phyloP scores from a whole-genome alignment of 2,113 vertebrate genomes.

The Melanerpes formicivorus region DNA sequence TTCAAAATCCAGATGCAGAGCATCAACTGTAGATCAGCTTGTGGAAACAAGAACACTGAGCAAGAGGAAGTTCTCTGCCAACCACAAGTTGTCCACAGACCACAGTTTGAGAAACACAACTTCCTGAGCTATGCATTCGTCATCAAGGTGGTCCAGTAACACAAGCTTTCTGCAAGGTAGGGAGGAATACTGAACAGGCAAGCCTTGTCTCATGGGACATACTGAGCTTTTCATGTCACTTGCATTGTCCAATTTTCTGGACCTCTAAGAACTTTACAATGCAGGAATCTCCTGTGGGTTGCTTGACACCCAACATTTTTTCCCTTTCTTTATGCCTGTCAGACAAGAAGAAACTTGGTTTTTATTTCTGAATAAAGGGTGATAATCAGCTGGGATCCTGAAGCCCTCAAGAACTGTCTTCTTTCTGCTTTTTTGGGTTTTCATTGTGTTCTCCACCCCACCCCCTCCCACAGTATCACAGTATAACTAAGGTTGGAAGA shows the following conservation, averaged over 20 bases:
- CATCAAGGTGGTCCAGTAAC: neutral
- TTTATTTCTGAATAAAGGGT: neutral
- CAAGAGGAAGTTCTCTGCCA: slow-evolving; percentile 56
- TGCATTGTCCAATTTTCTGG: neutral
- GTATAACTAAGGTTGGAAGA: too few relatives aligned
- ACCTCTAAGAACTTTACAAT: neutral
- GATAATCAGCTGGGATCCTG: neutral
- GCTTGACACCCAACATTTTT: neutral
- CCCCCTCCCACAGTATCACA: too few relatives aligned
- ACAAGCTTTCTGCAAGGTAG: neutral
- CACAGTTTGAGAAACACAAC: neutral
- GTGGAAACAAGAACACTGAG: neutral
- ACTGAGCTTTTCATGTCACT: neutral
- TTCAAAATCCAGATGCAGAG: neutral
- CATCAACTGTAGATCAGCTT: neutral
- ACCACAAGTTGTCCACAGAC: slow-evolving; percentile 36
- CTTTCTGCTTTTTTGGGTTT: neutral
- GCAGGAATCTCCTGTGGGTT: neutral
- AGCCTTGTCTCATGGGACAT: neutral
- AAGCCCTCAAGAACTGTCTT: neutral
- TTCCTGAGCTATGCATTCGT: neutral
- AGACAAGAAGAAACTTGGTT: neutral
- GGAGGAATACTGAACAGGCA: neutral
- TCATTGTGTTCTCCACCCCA: neutral
- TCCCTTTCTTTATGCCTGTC: neutral